Conservation (phyloP, 1,140 invertebrate species). For the Dinothrombium tinctorium region DNA sequence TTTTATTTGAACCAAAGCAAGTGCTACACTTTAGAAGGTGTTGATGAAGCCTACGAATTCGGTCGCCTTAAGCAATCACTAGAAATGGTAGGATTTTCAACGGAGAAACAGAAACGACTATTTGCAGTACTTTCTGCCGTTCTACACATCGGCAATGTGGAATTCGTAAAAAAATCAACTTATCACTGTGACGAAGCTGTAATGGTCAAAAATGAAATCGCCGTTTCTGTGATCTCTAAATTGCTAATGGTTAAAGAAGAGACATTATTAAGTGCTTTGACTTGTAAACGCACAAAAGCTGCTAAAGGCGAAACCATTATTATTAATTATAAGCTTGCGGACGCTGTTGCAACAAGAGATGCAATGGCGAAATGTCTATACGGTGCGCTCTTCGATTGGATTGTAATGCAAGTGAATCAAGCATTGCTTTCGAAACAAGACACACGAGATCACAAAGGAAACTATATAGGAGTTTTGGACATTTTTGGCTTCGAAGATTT, state of each 20-base stretch:
- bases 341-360: slow-evolving; percentile 60
- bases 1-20: slow-evolving; percentile 34
- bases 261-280: slow-evolving; percentile 11
- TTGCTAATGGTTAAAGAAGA: slow-evolving; percentile 13
- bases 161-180: slow-evolving; percentile 37
- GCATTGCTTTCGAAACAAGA: slow-evolving; percentile 23
- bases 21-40: slow-evolving; percentile 54
- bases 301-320: slow-evolving; percentile 14
- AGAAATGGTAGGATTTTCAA: slow-evolving; percentile 88
- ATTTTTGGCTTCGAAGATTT: slow-evolving; percentile 93
- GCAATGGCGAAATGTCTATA: slow-evolving; percentile 94
- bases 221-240: slow-evolving; percentile 36
- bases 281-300: slow-evolving; percentile 14
- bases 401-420: slow-evolving; percentile 55
- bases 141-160: slow-evolving; percentile 37
- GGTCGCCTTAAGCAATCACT: slow-evolving; percentile 81
- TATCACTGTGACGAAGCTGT: slow-evolving; percentile 80
- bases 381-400: slow-evolving; percentile 90
- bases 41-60: slow-evolving; percentile 78
- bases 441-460: slow-evolving; percentile 19
- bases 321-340: slow-evolving; percentile 14
- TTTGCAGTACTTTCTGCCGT: slow-evolving; percentile 83
- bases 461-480: slow-evolving; percentile 79
- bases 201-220: slow-evolving; percentile 64
- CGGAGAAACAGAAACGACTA: slow-evolving; percentile 63